phyloP scores from a whole-genome alignment of 2,113 vertebrate genomes.

The Microcebus jonahi region DNA sequence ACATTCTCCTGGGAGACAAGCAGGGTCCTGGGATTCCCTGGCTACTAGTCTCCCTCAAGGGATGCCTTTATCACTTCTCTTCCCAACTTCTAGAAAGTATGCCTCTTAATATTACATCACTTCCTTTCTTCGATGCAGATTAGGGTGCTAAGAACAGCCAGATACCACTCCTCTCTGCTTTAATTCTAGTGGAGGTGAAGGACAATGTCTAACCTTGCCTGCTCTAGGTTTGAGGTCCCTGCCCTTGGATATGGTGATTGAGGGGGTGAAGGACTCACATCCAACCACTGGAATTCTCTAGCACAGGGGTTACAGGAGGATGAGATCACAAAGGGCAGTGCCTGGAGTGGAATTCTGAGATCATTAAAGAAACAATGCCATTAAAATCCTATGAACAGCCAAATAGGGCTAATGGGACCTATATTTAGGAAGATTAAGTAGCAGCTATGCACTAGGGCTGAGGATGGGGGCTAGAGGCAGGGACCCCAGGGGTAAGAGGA shows the following conservation, averaged over 20 bases:
- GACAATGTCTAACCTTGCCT: neutral
- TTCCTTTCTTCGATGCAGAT: neutral
- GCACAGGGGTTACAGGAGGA: neutral
- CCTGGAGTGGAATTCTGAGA: neutral
- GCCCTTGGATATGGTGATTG: neutral
- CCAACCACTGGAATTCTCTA: neutral
- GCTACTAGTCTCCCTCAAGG: neutral
- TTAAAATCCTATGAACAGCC: neutral
- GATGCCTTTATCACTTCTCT: neutral
- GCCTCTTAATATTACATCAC: neutral
- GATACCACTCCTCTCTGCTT: neutral
- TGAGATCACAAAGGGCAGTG: neutral
- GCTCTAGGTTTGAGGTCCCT: neutral
- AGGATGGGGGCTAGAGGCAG: neutral
- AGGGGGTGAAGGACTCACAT: neutral
- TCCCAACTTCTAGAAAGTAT: neutral
- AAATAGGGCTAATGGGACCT: neutral
- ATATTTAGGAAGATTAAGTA: neutral
- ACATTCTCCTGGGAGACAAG: neutral
- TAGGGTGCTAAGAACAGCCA: neutral
- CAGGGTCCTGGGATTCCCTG: neutral
- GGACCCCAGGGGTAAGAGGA: neutral
- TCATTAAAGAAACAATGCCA: neutral
- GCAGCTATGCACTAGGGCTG: neutral
- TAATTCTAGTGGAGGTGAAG: neutral